phyloP scores from a whole-genome alignment of 2,888 invertebrate species.

The Tenthredo mesomela region DNA sequence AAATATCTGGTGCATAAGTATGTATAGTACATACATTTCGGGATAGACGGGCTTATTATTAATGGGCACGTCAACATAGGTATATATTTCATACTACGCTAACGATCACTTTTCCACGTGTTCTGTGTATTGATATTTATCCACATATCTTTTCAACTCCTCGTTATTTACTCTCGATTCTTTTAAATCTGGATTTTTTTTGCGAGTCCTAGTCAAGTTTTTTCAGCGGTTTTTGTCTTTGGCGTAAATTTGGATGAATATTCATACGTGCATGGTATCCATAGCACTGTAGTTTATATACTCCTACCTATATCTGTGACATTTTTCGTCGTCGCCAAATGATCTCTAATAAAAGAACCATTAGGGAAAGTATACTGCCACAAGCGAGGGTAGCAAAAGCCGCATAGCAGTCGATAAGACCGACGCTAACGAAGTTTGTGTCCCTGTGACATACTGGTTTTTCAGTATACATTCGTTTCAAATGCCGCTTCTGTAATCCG shows the following conservation, averaged over 20 bases:
- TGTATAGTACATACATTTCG: too few species aligned
- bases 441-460: conserved; percentile 81
- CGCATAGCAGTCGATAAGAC: conserved; percentile 80
- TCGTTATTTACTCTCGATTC: too few species aligned
- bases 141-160: too few species aligned
- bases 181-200: too few species aligned
- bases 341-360: conserved; percentile 72
- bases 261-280: neutral
- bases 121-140: too few species aligned
- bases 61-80: too few species aligned
- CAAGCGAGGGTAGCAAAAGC: conserved; percentile 80
- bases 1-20: too few species aligned
- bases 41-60: too few species aligned
- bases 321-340: conserved; percentile 57
- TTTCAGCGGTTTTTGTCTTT: neutral
- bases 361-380: conserved; percentile 77
- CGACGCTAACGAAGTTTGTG: conserved; percentile 83
- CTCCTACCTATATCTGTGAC: neutral
- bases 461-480: conserved; percentile 80
- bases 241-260: neutral
- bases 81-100: too few species aligned
- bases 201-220: too few species aligned
- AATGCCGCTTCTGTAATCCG: conserved; percentile 81
- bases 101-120: too few species aligned
- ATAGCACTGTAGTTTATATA: neutral